phyloP scores from a whole-genome alignment of 2,113 vertebrate genomes.

The Thalassoma bifasciatum region DNA sequence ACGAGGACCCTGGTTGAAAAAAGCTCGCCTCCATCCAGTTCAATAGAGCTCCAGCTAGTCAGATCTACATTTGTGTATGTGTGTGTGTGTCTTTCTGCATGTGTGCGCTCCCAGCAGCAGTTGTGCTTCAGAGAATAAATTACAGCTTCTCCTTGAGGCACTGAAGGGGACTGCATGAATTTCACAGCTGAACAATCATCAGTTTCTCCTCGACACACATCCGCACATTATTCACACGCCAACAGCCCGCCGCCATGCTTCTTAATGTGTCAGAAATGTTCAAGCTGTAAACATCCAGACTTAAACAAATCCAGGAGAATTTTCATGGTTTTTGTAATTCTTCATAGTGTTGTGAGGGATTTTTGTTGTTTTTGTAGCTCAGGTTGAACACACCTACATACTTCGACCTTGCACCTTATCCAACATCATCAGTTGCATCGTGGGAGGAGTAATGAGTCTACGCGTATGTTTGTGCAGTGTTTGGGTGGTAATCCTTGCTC shows the following conservation, averaged over 20 bases:
- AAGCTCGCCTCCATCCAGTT: constrained; percentile 43
- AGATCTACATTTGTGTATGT: constrained; percentile 29
- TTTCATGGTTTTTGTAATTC: not conserved
- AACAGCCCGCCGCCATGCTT: not conserved
- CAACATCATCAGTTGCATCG: constrained; percentile 1
- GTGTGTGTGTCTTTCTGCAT: constrained; percentile 21
- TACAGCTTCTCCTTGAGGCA: constrained; percentile 66
- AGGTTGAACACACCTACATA: constrained; percentile 25
- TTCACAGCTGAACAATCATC: constrained; percentile 71
- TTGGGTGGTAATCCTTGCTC: no score
- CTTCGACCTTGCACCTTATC: not conserved
- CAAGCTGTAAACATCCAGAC: constrained; percentile 7
- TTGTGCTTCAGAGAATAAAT: constrained; percentile 69
- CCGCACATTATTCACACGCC: constrained; percentile 2
- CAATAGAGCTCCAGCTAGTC: constrained; percentile 8
- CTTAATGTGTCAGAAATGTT: not conserved
- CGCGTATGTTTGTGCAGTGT: not conserved
- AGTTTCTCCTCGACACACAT: constrained; percentile 40
- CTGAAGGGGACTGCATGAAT: constrained; percentile 71
- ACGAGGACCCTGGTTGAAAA: constrained; percentile 58
- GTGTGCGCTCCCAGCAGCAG: constrained; percentile 20
- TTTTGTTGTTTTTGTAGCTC: not conserved
- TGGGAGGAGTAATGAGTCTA: not conserved
- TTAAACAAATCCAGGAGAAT: not conserved
- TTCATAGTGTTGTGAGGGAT: not conserved